phyloP scores from a whole-genome alignment of 2,797 vertebrate genomes.

The Neosilurus mollespiculum region DNA sequence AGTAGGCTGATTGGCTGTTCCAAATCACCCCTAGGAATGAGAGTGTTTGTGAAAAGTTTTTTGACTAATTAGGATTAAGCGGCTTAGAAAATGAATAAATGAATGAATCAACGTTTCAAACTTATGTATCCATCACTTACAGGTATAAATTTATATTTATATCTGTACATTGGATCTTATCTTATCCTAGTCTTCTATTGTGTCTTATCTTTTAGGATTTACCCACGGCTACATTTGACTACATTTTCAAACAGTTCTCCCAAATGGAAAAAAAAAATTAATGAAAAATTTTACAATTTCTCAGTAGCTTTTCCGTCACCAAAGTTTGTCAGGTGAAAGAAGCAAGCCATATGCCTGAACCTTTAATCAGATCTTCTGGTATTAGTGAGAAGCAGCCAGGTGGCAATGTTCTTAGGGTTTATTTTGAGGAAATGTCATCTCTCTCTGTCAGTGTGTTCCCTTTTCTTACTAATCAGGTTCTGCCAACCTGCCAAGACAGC shows the following conservation, averaged over 20 bases:
- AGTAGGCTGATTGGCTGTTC: too few species aligned
- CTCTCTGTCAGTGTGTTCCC: constrained; percentile 58
- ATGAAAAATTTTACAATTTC: not conserved
- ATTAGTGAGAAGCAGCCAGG: constrained; percentile 27
- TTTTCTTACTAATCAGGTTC: constrained; percentile 75
- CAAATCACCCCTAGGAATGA: too few species aligned
- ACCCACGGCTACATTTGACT: too few species aligned
- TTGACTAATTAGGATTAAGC: too few species aligned
- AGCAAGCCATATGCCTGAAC: constrained; percentile 12
- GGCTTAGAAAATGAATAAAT: too few species aligned
- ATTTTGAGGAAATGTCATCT: constrained; percentile 46
- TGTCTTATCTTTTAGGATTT: not conserved
- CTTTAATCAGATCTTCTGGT: constrained; percentile 29
- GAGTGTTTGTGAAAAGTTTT: too few species aligned
- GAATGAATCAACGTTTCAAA: too few species aligned
- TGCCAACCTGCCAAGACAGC: constrained; percentile 78
- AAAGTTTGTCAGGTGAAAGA: constrained; percentile 34
- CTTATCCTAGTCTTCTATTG: too few species aligned
- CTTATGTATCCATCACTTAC: too few species aligned
- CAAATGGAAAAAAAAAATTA: not conserved
- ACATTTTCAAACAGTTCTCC: too few species aligned
- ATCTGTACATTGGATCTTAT: too few species aligned
- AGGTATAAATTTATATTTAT: too few species aligned
- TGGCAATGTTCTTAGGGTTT: constrained; percentile 38
- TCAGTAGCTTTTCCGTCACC: not conserved